Base-by-base conservation (phyloP, 2,888 invertebrate species). In the Muschampia plurimacula region DNA sequence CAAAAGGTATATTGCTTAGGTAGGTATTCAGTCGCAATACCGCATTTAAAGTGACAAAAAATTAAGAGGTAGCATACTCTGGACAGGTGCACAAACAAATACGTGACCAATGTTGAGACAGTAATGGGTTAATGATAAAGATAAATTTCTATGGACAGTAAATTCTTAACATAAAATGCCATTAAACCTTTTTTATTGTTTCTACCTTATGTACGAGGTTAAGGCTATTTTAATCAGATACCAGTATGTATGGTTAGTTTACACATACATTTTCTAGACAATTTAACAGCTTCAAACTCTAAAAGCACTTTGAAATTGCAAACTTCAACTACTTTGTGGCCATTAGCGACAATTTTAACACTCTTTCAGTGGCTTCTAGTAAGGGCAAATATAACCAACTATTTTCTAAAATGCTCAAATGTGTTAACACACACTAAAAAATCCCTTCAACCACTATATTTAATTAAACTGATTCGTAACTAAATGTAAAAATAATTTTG, bases 281-380 rank as follows among this genome's bases (percentile, higher is more conserved):
- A 44, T 44, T 44, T 9, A 44, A 12, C 44, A 44, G 44, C 44
- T 44, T 44, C 1, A 32, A 59, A 32, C 66, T 55, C 9, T 15
- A 55, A n/a, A 66, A 66, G 32, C 49, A n/a, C 65, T 52, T 36
- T 52, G 6, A 59, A 59, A 59, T 28, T 10, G 32, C 15, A 52
- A 2, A 52, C 52, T 52, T 15, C 52, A 52, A 59, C 12, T 28
- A 15, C 28, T 32, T 32, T 32, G 15, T 22, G 12, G 59, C 59
- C 59, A 36, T 36, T 60, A 60, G 59, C 36, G 59, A 60, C 22
- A 13, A 60, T 60, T 32, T 60, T 60, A 32, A 22, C 59, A 60
- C 59, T 55, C 28, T 13, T 36, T 22, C 13, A 32, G 32, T 36
- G 32, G 59, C 59, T 32, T 13, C 28, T 8, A 60, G 36, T 32